Evolutionary conservation across 2,113 vertebrate species (phyloP), one percentile per base, ranked within the genome.

Genomic region (Neopipo cinnamomea): DNA sequence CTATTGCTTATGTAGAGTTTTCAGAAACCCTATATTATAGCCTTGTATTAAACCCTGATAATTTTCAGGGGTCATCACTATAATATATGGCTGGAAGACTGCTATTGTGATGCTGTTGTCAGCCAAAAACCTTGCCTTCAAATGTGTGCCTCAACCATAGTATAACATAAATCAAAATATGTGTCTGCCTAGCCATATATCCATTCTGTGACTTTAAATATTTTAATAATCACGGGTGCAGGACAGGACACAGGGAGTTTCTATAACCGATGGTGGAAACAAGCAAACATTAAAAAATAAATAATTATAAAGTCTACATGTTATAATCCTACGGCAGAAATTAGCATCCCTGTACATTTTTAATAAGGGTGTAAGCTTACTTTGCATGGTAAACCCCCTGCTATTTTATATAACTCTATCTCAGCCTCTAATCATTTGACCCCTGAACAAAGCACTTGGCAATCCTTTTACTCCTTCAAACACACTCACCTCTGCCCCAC

Each of bases 171-270:
- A 98, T 98, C 97, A 98, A 94, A 91, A 85, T 78, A 63, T 52
- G 91, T 85, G 92, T 93, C 97, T 96, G 85, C 66, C 37, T 75
- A 80, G 89, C 95, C 56, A 30, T 97, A 97, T 97, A 97, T 97
- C 95, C 95, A 93, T 94, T 93, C 91, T 95, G 90, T 97, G 96
- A 93, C 90, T 97, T 98, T 95, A 97, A 97, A 96, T 97, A 97
- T 97, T 98, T 98, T 96, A 97, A 97, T 96, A 98, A 96, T 95
- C 93, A 95, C 0, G 77, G 88, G 88, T 95, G n/a, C 61, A 50
- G 82, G 91, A 91, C 70, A 9, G 96, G 95, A 74, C 89, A 96
- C 84, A 1, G 94, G 78, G 76, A 81, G 89, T 83, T 97, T 94
- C 91, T 91, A 83, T 79, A 96, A 86, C 52, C 18, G 11, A 33